Conservation (phyloP, 23 tunicate genomes). For the Halocynthia aurantium region DNA sequence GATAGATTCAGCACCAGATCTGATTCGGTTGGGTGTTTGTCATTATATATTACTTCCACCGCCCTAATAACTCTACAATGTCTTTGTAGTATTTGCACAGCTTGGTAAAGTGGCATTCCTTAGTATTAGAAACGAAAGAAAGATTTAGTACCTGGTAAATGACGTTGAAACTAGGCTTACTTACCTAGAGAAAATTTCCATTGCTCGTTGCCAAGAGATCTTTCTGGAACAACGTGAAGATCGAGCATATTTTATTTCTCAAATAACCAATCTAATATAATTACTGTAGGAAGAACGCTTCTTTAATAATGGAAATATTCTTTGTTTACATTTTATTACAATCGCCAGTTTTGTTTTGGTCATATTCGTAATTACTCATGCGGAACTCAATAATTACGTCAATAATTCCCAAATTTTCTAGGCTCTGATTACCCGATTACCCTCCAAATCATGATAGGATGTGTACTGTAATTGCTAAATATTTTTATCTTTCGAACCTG, state of each 20-base stretch:
- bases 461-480: too few relatives aligned
- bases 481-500: too few relatives aligned
- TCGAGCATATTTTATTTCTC: constrained; percentile 33
- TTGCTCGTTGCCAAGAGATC: constrained; percentile 66
- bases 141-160: neutral
- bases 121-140: neutral
- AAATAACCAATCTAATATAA: too few relatives aligned
- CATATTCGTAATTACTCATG: too few relatives aligned
- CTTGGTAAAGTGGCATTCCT: constrained; percentile 86
- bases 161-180: neutral
- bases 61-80: constrained; percentile 63
- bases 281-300: too few relatives aligned
- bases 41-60: constrained; percentile 70
- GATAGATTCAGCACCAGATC: constrained; percentile 50
- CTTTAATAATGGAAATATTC: too few relatives aligned
- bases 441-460: too few relatives aligned
- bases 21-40: constrained; percentile 53
- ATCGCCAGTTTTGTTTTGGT: too few relatives aligned
- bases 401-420: too few relatives aligned
- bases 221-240: constrained; percentile 55
- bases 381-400: too few relatives aligned
- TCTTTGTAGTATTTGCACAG: constrained; percentile 60
- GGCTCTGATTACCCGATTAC: too few relatives aligned
- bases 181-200: constrained; percentile 69
- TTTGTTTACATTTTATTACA: too few relatives aligned